Conservation (phyloP, 2,113 vertebrate genomes). For the Lota lota region DNA sequence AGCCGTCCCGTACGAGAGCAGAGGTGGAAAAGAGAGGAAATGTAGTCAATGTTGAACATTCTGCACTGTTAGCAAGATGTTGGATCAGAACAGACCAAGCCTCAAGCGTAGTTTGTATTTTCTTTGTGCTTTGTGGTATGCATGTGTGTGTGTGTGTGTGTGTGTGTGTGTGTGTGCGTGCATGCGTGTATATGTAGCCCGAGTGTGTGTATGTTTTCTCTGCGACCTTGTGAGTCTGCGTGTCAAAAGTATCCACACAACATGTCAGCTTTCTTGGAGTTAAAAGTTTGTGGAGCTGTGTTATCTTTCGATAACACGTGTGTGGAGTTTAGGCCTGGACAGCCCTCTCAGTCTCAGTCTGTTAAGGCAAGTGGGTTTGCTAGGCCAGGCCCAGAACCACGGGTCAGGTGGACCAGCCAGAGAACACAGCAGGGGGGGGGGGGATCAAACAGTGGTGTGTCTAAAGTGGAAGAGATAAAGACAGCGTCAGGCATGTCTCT, state of each 20-base stretch:
- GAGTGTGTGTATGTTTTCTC: background rate
- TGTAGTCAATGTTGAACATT: slow-evolving; percentile 32
- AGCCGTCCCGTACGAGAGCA: slow-evolving; percentile 47
- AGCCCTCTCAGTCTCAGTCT: no score
- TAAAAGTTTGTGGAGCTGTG: no score
- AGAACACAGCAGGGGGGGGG: slow-evolving; percentile 48
- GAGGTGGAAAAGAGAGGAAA: slow-evolving; percentile 26
- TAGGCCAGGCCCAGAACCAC: no score
- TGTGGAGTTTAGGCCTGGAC: no score
- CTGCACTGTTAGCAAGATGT: slow-evolving; percentile 15
- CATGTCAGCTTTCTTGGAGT: no score
- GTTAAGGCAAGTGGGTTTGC: no score
- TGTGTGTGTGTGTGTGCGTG: slow-evolving; percentile 12
- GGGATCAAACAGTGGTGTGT: slow-evolving; percentile 70
- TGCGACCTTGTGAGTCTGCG: no score
- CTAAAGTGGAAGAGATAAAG: slow-evolving; percentile 67
- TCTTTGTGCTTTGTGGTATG: background rate
- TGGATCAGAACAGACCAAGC: background rate
- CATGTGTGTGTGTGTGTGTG: slow-evolving; percentile 8
- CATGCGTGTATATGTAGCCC: background rate
- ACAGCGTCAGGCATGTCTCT: background rate
- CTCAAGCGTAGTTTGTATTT: no score
- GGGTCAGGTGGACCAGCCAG: slow-evolving; percentile 45
- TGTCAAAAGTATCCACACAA: no score
- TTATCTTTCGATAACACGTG: no score